Conservation (phyloP, 2,797 vertebrate species). For the Australoheros facetus region DNA sequence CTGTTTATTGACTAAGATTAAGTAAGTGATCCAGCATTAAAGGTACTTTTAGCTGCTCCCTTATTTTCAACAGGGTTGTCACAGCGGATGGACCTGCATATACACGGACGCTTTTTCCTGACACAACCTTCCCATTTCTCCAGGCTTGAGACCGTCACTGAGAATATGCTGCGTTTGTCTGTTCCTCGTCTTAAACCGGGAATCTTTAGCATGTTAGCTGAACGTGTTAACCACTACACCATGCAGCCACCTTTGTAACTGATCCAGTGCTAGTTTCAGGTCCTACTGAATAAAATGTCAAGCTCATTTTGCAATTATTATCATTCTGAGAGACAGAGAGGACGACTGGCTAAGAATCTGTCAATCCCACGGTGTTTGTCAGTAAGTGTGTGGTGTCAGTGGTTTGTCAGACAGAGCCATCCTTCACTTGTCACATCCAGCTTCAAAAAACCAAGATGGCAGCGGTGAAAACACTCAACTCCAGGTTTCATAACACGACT, state of each 20-base stretch:
- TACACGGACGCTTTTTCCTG: background rate
- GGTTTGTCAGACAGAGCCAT: fast-evolving
- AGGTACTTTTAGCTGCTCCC: background rate
- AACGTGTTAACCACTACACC: background rate
- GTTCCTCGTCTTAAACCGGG: background rate
- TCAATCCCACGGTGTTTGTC: no score
- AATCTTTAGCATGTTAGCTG: background rate
- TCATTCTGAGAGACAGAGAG: background rate
- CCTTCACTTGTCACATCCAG: background rate
- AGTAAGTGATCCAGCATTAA: background rate
- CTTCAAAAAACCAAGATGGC: background rate
- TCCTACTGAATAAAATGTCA: background rate
- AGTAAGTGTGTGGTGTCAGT: background rate
- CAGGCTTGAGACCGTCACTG: background rate
- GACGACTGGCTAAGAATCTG: background rate
- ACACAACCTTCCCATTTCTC: background rate
- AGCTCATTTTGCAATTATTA: fast-evolving
- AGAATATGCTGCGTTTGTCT: background rate
- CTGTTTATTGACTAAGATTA: background rate
- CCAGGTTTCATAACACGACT: background rate
- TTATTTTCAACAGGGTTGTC: background rate
- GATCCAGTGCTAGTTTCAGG: background rate
- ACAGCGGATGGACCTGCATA: background rate
- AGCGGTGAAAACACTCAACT: background rate
- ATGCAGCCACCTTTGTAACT: background rate